Evolutionary conservation across 2,113 vertebrate genomes (phyloP).

Genomic region (Leuciscus idus): DNA sequence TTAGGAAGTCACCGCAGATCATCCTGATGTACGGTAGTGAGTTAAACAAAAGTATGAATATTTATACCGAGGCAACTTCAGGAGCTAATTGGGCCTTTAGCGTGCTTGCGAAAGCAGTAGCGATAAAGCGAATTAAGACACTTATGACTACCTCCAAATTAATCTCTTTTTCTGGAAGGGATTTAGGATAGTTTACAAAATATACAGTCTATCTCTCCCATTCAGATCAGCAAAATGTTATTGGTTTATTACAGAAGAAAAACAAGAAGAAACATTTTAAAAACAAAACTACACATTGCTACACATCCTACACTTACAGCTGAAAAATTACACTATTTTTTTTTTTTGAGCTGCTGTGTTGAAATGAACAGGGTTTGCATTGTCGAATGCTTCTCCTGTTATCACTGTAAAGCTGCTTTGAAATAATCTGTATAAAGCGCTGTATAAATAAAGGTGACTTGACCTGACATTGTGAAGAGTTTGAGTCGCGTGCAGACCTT

Average conservation of each 20-base stretch:
- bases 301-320: too few relatives aligned
- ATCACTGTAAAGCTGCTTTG: too few relatives aligned
- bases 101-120: constrained; percentile 67
- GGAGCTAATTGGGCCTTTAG: constrained; percentile 70
- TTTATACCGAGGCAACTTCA: constrained; percentile 68
- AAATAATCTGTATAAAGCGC: too few relatives aligned
- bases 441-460: too few relatives aligned
- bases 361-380: too few relatives aligned
- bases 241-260: constrained; percentile 39
- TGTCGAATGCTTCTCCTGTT: too few relatives aligned
- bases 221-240: constrained; percentile 60
- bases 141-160: constrained; percentile 75
- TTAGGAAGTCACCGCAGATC: constrained; percentile 69
- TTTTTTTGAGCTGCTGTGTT: too few relatives aligned
- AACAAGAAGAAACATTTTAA: neutral
- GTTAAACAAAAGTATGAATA: constrained; percentile 75
- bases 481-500: neutral
- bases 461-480: too few relatives aligned
- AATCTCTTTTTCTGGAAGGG: constrained; percentile 74
- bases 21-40: constrained; percentile 71
- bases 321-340: too few relatives aligned
- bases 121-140: constrained; percentile 77
- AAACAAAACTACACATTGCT: neutral
- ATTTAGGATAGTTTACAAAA: constrained; percentile 64
- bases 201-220: constrained; percentile 66